A percentile compares a stretch with the other conserved stretches of the same genome.
phyloP scores from a whole-genome alignment of 2,797 vertebrate genomes.

The Onychomys arenicola region DNA sequence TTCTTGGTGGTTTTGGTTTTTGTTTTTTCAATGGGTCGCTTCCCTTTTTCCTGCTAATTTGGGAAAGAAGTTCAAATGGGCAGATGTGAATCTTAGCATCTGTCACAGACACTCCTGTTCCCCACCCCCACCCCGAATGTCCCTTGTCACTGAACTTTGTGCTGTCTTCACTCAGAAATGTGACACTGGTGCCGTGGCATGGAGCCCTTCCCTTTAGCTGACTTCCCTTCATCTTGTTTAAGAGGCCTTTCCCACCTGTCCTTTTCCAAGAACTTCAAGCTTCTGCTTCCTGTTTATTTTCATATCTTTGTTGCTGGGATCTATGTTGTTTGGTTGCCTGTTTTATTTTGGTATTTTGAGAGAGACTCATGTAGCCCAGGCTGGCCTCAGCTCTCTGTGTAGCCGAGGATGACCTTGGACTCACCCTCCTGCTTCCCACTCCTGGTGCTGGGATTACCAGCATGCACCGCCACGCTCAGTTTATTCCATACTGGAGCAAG shows the following conservation, averaged over 20 bases:
- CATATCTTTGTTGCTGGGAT: too few species aligned
- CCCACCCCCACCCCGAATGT: background rate
- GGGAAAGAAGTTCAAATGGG: background rate
- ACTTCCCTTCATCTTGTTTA: background rate
- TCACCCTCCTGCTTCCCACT: too few species aligned
- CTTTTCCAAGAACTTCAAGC: background rate
- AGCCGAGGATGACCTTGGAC: background rate
- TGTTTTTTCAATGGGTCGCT: background rate
- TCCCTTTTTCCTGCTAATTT: constrained; percentile 54
- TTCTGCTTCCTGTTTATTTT: constrained; percentile 44
- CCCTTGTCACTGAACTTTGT: background rate
- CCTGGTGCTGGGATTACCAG: background rate
- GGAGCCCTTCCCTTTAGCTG: background rate
- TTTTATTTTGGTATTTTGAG: background rate
- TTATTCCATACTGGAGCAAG: background rate
- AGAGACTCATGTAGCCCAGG: background rate
- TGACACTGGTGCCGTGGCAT: background rate
- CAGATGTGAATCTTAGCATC: background rate
- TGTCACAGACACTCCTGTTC: background rate
- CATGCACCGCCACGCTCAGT: too few species aligned
- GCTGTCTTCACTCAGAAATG: constrained; percentile 10
- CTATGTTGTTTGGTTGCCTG: background rate
- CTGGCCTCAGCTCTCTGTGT: background rate
- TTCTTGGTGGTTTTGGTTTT: background rate
- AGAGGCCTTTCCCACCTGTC: background rate